Evolutionary conservation across 2,797 vertebrate genomes (phyloP).

Genomic region (Masticophis lateralis): DNA sequence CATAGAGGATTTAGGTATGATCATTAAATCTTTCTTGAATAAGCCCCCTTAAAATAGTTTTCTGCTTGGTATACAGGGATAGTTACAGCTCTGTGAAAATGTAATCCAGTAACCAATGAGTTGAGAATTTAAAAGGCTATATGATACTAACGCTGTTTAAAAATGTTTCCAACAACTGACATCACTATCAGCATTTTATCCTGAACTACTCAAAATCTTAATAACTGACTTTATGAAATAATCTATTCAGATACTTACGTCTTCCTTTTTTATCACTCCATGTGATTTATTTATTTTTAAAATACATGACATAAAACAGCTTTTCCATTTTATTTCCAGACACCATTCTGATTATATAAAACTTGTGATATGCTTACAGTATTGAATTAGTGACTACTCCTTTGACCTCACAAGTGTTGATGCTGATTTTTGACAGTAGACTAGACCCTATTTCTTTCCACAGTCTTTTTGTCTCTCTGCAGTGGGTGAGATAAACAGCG

Average conservation of each 20-base stretch:
- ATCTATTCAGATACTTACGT: background rate
- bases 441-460: background rate
- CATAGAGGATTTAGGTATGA: background rate
- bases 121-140: background rate
- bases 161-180: background rate
- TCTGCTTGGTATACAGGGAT: background rate
- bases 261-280: background rate
- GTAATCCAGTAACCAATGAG: background rate
- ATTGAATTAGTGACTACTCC: background rate
- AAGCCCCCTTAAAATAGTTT: background rate
- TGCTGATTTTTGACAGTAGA: background rate
- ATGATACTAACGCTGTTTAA: background rate
- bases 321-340: slow-evolving; percentile 28
- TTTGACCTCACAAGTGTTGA: background rate
- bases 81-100: background rate
- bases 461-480: background rate
- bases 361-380: background rate
- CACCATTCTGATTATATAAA: slow-evolving; percentile 17
- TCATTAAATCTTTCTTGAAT: background rate
- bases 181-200: background rate
- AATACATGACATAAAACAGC: slow-evolving; percentile 10
- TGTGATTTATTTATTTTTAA: background rate
- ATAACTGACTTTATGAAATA: background rate
- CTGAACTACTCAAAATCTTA: background rate
- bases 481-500: background rate